Base-by-base conservation (phyloP, 2,888 invertebrate genomes). In the Agrilus cyanescens region DNA sequence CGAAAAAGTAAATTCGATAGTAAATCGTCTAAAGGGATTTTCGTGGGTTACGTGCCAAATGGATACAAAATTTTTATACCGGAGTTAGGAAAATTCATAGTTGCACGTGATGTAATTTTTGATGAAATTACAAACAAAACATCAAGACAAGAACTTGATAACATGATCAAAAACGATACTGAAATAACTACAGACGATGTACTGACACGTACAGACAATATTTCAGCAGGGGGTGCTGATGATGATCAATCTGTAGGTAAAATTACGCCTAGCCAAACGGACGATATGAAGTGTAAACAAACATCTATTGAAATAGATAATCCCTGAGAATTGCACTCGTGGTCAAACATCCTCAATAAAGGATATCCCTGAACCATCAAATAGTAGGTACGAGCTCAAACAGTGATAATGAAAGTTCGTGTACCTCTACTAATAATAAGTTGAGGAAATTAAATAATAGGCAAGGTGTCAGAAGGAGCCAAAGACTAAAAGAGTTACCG, bases 21-120 rank as follows among this genome's bases (percentile, higher is more conserved):
- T 47, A 57, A 40, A 62, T 62, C 48, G 59, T 59, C 18, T 18
- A 18, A 18, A 18, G 18, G 18, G 18, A 18, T 18, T 18, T 18
- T 18, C 18, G 18, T 18, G 18, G 18, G 18, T 18, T 18, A 18
- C 5, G 18, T 18, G 18, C 18, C 18, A 18, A 18, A 18, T 18
- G 18, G 18, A 18, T 18, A 18, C 18, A 18, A 18, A 18, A 18
- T 18, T 18, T 18, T 18, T 18, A 18, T 18, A 4, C 18, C 18
- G 5, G 5, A 18, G 5, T 18, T 18, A 18, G 18, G 18, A 5
- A 18, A 18, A 18, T 18, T 5, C 18, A 38, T 38, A 18, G 18
- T 18, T 18, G 18, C 18, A 18, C 18, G 18, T 18, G 18, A 18
- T 18, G 18, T 18, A 18, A 18, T 18, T 18, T 18, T 18, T 18